Base-by-base conservation (phyloP, 2,797 vertebrate genomes). In the Clarias fuscus region DNA sequence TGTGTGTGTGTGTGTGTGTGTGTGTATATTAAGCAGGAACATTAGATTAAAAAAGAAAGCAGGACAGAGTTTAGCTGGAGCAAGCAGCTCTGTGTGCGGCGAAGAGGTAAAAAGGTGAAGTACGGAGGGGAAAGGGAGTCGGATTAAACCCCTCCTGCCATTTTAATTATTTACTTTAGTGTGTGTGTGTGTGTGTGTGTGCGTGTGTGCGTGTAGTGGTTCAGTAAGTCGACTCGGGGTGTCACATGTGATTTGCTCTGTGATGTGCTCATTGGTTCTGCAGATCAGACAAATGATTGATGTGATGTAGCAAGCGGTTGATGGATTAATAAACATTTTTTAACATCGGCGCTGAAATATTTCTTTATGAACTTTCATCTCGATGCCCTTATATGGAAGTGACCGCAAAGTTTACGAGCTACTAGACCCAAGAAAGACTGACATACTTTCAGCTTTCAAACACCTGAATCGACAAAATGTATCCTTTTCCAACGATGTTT, bases 1-100 rank as follows among this genome's bases (percentile, higher is more conserved):
- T 93, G 93, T 94, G 93, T 88, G n/a, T 64, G 24, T 64, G 62
- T 65, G 95, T 96, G 95, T 33, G 33, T 33, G 33, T 96, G 92
- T 93, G 93, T 94, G 93, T 88, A 92, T 93, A 94, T 95, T 94
- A 94, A 93, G 93, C 94, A 91, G 93, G 93, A 95, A 94, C 93
- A 92, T 91, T 33, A 84, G 92, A 91, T 94, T 95, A 94, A 94
- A 94, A 94, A 93, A 93, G 76, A 93, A 94, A 92, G 93, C 92
- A 89, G 92, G 94, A 93, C 91, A 92, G 91, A 92, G 92, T 94
- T 94, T 92, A 94, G 88, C 88, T 77, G 24, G 83, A 70, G 56
- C 33, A 67, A 17, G 75, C 33, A 48, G 67, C 56, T 78, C 56
- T 0, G 17, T 78, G 76, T 78, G 76, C 59, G 75, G 75, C 22